These are phyloP conservation scores for Chrysocyon brachyurus DNA, from an alignment of 2,797 vertebrate species.

Conservation along the genomic window DNA sequence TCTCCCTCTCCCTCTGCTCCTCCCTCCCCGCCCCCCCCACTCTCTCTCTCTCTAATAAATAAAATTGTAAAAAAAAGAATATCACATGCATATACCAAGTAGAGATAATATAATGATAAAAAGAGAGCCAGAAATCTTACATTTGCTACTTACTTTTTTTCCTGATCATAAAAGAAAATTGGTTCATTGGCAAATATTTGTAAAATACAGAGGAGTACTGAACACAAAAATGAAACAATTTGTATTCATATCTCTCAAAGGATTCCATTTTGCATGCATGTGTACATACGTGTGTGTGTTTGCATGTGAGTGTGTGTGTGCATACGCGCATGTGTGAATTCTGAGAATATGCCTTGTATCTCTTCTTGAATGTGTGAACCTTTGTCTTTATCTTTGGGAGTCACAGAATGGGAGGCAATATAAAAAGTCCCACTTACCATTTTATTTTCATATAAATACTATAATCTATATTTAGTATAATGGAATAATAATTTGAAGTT, in stretches of 20 bases:
- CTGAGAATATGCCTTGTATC: background rate
- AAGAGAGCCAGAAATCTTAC: background rate
- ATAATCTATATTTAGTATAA: background rate
- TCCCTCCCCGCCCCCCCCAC: accelerated
- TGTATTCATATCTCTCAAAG: background rate
- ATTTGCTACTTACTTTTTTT: background rate
- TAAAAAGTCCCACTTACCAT: background rate
- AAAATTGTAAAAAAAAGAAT: background rate
- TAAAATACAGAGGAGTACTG: conserved; percentile 28
- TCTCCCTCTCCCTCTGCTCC: background rate
- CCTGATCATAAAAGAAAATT: conserved; percentile 4
- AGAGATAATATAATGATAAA: background rate
- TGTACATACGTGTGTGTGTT: background rate
- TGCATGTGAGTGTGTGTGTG: background rate
- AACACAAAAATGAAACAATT: background rate
- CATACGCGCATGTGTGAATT: background rate
- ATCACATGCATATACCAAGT: background rate
- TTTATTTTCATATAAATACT: background rate
- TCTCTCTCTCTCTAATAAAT: background rate
- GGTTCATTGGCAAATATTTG: conserved; percentile 49
- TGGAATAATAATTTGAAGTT: background rate
- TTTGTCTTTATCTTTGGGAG: background rate
- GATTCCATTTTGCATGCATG: background rate
- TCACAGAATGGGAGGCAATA: background rate
- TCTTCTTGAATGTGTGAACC: background rate